Conservation (phyloP, 2,888 invertebrate species). For the Tinea semifulvella region DNA sequence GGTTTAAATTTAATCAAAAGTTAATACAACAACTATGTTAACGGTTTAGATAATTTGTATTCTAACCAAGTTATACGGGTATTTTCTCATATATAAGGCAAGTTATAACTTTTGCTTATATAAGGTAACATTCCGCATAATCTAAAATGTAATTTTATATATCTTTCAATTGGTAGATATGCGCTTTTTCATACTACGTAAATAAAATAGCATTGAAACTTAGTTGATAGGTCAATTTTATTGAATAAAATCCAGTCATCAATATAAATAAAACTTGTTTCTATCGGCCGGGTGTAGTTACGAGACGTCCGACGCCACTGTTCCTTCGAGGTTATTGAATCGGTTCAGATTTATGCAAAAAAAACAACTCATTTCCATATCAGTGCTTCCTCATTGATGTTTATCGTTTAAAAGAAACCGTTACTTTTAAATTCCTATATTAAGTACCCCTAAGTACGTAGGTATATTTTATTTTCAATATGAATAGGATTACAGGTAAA, state of each 20-base stretch:
- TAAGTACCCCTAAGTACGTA: neutral
- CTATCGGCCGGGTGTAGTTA: constrained; percentile 3
- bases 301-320: constrained; percentile 4
- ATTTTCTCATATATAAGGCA: too few species aligned
- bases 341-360: constrained; percentile 24
- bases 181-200: too few species aligned
- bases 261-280: constrained; percentile 21
- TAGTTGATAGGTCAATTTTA: neutral
- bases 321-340: constrained; percentile 10
- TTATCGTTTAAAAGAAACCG: constrained; percentile 4
- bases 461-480: neutral
- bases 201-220: neutral
- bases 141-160: too few species aligned
- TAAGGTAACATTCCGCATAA: too few species aligned
- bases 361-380: constrained; percentile 22
- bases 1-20: constrained; percentile 14
- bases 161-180: too few species aligned
- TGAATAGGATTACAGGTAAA: neutral
- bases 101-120: too few species aligned
- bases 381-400: constrained; percentile 21
- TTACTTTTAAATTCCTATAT: neutral
- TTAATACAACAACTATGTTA: too few species aligned
- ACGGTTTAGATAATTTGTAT: too few species aligned
- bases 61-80: too few species aligned
- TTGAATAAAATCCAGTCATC: constrained; percentile 17